Evolutionary conservation across 2,888 invertebrate genomes (phyloP), one percentile per base, ranked within the genome.

Genomic region (Lasiommata megera): DNA sequence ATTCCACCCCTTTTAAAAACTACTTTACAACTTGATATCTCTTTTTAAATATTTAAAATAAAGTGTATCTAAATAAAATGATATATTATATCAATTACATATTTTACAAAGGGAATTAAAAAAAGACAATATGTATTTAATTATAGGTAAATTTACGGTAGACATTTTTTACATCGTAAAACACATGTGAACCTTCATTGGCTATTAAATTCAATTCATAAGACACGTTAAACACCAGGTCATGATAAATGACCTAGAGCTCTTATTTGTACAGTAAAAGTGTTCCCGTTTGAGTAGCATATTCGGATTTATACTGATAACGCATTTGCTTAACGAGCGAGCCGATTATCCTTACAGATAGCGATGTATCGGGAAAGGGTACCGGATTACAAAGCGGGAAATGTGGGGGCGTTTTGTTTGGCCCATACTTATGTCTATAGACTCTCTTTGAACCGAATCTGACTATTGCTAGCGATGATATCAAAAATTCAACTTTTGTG

Each of bases 311-410:
- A 54, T 57, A 47, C 46, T 54, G 57, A 57, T 57, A 57, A 57
- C 34, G 44, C 40, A 46, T 56, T 60, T 57, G 54, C 57, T 51
- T 60, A 54, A 60, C 57, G 60, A 57, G 60, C 40, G 53, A 54
- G 51, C 44, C 57, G 60, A 57, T 57, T 57, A 54, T 57, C 57
- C 44, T 38, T 36, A 50, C 50, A 57, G 60, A 57, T 60, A 60
- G 44, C 50, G 18, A 14, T n/a, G 54, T 54, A 60, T 60, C 57
- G 46, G 46, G 57, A 51, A 57, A 60, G 54, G 57, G 51, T 54
- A 40, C 29, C 41, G 36, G 28, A 31, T 38, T 50, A 60, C 53
- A 54, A 56, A 53, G 34, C 36, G 38, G 50, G 38, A 54, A 56
- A 46, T 40, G 46, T 18, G 50, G 40, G n/a, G 41, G 40, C 40